phyloP scores from a whole-genome alignment of 2,797 vertebrate genomes.

The Peromyscus melanophrys region DNA sequence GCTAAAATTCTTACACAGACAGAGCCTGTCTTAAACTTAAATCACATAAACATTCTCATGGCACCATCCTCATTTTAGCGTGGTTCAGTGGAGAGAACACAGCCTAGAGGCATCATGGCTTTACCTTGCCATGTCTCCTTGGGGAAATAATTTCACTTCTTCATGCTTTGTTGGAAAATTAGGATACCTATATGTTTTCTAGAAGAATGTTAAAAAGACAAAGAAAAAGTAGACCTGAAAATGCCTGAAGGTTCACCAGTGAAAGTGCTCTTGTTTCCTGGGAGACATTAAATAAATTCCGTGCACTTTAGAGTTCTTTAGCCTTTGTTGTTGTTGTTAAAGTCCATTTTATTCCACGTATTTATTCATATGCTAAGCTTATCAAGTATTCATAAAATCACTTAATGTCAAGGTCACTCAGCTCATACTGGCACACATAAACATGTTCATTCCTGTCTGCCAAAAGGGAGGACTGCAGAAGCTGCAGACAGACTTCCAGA shows the following conservation, averaged over 20 bases:
- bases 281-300: conserved; percentile 20
- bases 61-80: background rate
- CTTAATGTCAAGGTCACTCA: conserved; percentile 53
- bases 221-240: conserved; percentile 2
- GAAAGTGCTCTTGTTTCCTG: conserved; percentile 58
- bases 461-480: conserved; percentile 12
- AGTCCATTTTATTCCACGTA: conserved; percentile 38
- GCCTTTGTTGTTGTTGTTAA: background rate
- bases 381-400: conserved; percentile 14
- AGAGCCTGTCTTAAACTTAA: conserved; percentile 41
- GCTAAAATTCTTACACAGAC: background rate
- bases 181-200: conserved; percentile 38
- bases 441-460: conserved; percentile 46
- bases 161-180: conserved; percentile 63
- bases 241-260: conserved; percentile 30
- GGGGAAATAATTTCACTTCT: conserved; percentile 64
- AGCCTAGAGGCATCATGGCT: background rate
- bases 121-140: conserved; percentile 37
- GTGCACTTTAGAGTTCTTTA: background rate
- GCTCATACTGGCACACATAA: conserved; percentile 28
- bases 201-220: conserved; percentile 38
- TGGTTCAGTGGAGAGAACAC: conserved; percentile 9
- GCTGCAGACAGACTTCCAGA: conserved; percentile 46
- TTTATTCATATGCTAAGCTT: conserved; percentile 59
- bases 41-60: background rate